Percentiles rank a stretch among this genome's conserved stretches.
Conservation (phyloP, 2,797 vertebrate genomes). For the Philypnodon macrostomus region DNA sequence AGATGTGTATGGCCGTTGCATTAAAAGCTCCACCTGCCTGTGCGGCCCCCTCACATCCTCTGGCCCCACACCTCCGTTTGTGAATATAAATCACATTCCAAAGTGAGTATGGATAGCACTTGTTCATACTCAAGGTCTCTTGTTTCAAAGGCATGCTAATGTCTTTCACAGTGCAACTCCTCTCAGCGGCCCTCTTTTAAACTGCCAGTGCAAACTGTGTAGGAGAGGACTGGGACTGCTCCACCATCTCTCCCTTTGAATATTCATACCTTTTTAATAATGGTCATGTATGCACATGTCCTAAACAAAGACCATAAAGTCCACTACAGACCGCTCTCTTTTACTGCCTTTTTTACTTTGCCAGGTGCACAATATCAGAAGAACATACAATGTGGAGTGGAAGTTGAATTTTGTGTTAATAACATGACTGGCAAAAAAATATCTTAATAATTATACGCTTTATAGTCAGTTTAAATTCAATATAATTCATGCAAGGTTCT, state of each 20-base stretch:
- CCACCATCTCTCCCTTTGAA: slow-evolving; percentile 53
- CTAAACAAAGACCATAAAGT: slow-evolving; percentile 31
- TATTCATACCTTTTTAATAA: slow-evolving; percentile 62
- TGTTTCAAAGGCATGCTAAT: slow-evolving; percentile 77
- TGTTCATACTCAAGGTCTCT: slow-evolving; percentile 70
- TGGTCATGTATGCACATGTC: slow-evolving; percentile 20
- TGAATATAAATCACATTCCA: slow-evolving; percentile 76
- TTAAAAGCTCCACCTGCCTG: slow-evolving; percentile 62
- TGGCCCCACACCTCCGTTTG: slow-evolving; percentile 65
- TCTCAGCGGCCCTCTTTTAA: slow-evolving; percentile 61
- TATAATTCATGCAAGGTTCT: too few species aligned
- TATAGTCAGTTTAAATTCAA: too few species aligned
- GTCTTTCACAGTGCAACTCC: slow-evolving; percentile 58
- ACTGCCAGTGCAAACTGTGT: slow-evolving; percentile 61
- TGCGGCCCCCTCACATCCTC: slow-evolving; percentile 54
- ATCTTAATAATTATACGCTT: too few species aligned
- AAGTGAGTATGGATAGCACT: slow-evolving; percentile 68
- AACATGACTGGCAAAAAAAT: too few species aligned
- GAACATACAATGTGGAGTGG: neutral
- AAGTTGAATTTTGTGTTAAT: too few species aligned
- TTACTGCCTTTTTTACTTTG: neutral
- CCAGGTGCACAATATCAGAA: neutral
- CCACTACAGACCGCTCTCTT: neutral
- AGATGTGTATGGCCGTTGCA: slow-evolving; percentile 30
- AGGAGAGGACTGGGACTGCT: slow-evolving; percentile 71